Conservation (phyloP, 2,113 vertebrate genomes). For the Bos taurus region ARS-UCD2.0 NC_037335.1:39625001-39625500, state of each 20-base stretch:
- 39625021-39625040: neutral
- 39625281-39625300: neutral
- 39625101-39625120: neutral
- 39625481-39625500: neutral
- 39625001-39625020: neutral
- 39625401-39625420: neutral
- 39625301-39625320: neutral
- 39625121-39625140: neutral
- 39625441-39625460: neutral
- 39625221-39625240: neutral
- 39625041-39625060: neutral
- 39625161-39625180: neutral
- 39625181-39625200: neutral
- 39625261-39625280: neutral
- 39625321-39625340: neutral
- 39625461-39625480: neutral
- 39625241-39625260: neutral
- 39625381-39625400: neutral
- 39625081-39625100: neutral
- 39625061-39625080: neutral
- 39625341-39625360: neutral
- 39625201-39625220: slow-evolving; percentile 28
- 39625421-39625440: neutral
- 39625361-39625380: neutral
- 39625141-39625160: neutral